Percentiles rank a stretch among this genome's conserved stretches.
These are phyloP conservation scores for Gyps fulvus DNA, from an alignment of 2,113 vertebrate genomes.

Conservation along the genomic window DNA sequence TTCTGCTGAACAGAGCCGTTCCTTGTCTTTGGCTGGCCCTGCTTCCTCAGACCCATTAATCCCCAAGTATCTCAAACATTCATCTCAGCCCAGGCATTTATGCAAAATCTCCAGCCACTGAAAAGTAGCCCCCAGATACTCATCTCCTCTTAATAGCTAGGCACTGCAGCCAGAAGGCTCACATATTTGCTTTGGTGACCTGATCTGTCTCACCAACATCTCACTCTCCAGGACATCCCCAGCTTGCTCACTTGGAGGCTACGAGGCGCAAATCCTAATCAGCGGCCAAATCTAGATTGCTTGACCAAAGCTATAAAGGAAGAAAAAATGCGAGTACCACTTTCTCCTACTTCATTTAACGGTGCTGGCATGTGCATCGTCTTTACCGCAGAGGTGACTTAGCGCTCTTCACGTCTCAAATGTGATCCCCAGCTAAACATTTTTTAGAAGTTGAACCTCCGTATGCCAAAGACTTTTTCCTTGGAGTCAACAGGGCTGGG, in stretches of 20 bases:
- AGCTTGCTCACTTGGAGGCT: accelerated
- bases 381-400: background rate
- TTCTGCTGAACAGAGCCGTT: background rate
- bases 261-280: background rate
- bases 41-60: background rate
- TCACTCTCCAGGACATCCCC: background rate
- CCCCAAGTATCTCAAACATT: background rate
- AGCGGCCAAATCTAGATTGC: background rate
- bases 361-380: accelerated
- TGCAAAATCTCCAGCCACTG: background rate
- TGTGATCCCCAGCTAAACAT: accelerated
- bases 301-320: background rate
- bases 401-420: accelerated
- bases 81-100: background rate
- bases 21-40: background rate
- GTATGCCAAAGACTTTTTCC: no score
- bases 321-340: accelerated
- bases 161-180: background rate
- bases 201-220: accelerated
- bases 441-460: background rate
- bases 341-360: accelerated
- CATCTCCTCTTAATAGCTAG: background rate
- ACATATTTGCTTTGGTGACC: no score
- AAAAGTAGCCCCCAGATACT: background rate
- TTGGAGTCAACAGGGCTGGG: background rate